Evolutionary conservation across 2,113 vertebrate genomes (phyloP).

Genomic region (Notechis scutatus): DNA sequence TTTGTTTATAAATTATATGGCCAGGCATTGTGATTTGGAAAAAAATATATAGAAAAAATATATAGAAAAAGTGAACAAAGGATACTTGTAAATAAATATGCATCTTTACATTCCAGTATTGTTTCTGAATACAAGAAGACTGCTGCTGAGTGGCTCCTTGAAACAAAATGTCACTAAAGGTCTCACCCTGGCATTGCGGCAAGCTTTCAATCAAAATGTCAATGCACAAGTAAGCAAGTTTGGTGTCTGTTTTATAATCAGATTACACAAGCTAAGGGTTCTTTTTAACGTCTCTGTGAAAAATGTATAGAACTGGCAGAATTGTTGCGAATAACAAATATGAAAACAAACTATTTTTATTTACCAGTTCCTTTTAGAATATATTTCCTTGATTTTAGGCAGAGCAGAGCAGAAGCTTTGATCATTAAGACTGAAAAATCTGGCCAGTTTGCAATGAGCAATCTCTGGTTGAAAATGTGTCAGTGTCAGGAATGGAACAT

Average conservation of each 20-base stretch:
- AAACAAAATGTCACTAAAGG: constrained; percentile 84
- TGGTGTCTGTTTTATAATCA: neutral
- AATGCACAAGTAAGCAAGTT: constrained; percentile 78
- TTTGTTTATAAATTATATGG: neutral
- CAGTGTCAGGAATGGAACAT: neutral
- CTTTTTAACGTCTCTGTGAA: neutral
- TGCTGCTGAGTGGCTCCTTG: constrained; percentile 77
- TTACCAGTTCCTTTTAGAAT: neutral
- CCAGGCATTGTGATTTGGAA: neutral
- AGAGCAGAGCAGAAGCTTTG: neutral
- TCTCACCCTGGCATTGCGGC: constrained; percentile 82
- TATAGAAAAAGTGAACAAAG: neutral
- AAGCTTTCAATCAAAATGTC: constrained; percentile 83
- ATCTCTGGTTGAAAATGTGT: neutral
- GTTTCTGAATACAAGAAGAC: constrained; percentile 82
- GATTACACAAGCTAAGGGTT: neutral
- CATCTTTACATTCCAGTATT: constrained; percentile 77
- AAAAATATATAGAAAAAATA: neutral
- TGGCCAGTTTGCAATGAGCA: neutral
- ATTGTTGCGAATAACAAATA: neutral
- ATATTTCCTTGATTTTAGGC: constrained; percentile 5
- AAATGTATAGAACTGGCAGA: neutral
- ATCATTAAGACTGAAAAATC: neutral
- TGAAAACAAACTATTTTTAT: neutral
- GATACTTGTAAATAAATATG: constrained; percentile 11